Percentiles rank a stretch among this genome's conserved stretches.
Evolutionary conservation across 2,888 invertebrate species (phyloP).

Genomic region (Drosophila multiciliata): DNA sequence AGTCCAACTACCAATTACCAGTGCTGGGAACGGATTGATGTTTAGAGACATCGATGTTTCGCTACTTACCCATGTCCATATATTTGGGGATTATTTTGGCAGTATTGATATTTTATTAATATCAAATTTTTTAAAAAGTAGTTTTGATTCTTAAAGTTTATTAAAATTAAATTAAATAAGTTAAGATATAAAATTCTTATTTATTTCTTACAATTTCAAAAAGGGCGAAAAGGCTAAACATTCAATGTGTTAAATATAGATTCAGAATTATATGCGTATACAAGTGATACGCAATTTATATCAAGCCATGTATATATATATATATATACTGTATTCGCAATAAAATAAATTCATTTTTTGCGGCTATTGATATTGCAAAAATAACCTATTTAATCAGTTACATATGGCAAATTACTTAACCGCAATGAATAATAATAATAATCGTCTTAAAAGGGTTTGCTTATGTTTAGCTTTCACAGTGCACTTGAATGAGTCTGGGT

Average conservation of each 20-base stretch:
- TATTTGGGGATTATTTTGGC: neutral
- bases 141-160: neutral
- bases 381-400: neutral
- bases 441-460: neutral
- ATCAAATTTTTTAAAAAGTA: neutral
- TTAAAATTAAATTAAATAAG: neutral
- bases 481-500: neutral
- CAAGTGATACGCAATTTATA: neutral
- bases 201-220: too few relatives aligned
- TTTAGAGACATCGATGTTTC: neutral
- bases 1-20: neutral
- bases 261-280: neutral
- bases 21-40: neutral
- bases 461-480: neutral
- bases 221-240: neutral
- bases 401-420: neutral
- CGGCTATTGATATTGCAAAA: neutral
- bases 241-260: neutral
- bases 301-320: too few relatives aligned
- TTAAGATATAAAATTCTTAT: neutral
- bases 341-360: neutral
- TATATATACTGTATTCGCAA: too few relatives aligned
- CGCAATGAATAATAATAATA: slow-evolving; percentile 1
- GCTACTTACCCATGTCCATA: neutral
- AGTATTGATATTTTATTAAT: neutral